phyloP scores from a whole-genome alignment of 2,888 invertebrate species.

The Sinotaia quadrata region DNA sequence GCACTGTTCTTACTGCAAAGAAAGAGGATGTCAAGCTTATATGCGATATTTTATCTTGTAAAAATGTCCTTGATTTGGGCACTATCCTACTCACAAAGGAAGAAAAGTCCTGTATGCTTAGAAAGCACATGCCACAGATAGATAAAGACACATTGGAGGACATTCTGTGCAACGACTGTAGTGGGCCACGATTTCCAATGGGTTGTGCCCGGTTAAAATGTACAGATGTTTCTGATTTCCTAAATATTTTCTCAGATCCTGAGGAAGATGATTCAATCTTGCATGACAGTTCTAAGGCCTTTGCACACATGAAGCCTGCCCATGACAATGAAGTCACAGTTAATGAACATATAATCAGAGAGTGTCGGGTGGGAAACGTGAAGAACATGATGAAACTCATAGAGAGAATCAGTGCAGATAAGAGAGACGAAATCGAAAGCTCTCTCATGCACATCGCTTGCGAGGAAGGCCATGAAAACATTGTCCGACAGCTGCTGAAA shows the following conservation, averaged over 20 bases:
- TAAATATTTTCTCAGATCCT: no score
- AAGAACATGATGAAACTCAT: no score
- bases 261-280: neutral
- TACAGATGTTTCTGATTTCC: no score
- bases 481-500: neutral
- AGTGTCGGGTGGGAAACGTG: neutral
- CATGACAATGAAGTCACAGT: neutral
- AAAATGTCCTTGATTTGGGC: neutral
- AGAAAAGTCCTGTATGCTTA: conserved; percentile 4
- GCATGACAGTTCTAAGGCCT: no score
- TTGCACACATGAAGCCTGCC: neutral
- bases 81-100: neutral
- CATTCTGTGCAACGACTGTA: conserved; percentile 6
- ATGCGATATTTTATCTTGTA: neutral
- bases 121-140: neutral
- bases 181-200: neutral
- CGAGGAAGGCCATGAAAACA: neutral
- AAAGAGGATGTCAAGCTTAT: neutral
- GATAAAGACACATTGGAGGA: neutral
- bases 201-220: neutral
- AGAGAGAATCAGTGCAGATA: no score
- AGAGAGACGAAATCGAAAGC: no score
- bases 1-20: neutral
- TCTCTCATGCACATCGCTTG: conserved; percentile 5
- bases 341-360: neutral